phyloP scores from a whole-genome alignment of 2,888 invertebrate species.

The Agrochola macilenta region DNA sequence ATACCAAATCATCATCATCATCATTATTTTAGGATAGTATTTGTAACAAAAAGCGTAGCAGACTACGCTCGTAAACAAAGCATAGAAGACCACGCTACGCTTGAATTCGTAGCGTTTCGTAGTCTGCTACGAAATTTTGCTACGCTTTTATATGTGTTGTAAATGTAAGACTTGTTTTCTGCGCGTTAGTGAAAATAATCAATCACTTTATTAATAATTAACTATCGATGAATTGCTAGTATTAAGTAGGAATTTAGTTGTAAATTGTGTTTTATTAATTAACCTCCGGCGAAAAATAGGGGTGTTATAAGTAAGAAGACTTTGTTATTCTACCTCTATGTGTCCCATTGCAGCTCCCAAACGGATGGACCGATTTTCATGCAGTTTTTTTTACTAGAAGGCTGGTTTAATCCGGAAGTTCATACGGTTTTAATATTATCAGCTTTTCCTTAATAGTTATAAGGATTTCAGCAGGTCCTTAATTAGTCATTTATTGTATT shows the following conservation, averaged over 20 bases:
- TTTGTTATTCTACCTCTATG: too few species aligned
- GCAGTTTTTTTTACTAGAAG: background rate
- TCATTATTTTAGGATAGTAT: background rate
- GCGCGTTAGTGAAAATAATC: background rate
- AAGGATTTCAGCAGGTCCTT: background rate
- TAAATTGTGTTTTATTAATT: background rate
- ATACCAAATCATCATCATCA: background rate
- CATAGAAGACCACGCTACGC: background rate
- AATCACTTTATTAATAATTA: background rate
- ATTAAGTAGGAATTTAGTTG: background rate
- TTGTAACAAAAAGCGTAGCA: slow-evolving; percentile 11
- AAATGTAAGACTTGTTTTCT: background rate
- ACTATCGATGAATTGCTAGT: background rate
- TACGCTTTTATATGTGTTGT: slow-evolving; percentile 3
- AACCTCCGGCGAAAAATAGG: background rate
- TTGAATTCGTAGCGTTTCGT: slow-evolving; percentile 32
- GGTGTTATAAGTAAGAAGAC: background rate
- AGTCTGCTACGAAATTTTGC: slow-evolving; percentile 24
- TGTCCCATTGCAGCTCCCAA: background rate
- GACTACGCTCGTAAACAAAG: slow-evolving; percentile 18
- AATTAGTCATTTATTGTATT: background rate
- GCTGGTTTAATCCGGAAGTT: background rate
- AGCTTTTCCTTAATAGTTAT: background rate
- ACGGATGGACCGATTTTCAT: background rate
- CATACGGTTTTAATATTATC: too few species aligned